Conservation (phyloP, 1,140 invertebrate genomes). For the Calliopsis andreniformis region DNA sequence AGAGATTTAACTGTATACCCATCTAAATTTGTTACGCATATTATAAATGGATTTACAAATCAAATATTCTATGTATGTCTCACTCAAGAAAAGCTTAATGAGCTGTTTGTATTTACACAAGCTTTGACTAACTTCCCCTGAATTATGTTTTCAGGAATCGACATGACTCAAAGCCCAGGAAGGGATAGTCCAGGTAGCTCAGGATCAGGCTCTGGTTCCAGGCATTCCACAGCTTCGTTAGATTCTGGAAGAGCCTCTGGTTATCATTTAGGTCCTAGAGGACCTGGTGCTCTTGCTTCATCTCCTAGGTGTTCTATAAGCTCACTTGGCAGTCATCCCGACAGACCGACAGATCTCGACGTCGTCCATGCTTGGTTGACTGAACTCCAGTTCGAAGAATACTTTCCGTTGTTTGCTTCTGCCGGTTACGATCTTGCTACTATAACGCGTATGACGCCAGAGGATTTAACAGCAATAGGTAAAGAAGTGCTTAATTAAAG, state of each 20-base stretch:
- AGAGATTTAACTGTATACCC: too few relatives aligned
- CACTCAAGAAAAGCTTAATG: too few relatives aligned
- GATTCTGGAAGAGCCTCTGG: constrained; percentile 95
- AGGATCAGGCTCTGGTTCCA: constrained; percentile 91
- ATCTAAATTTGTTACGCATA: too few relatives aligned
- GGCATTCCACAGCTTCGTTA: constrained; percentile 95
- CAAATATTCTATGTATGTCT: too few relatives aligned
- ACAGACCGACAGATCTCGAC: constrained; percentile 88
- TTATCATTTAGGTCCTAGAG: constrained; percentile 82
- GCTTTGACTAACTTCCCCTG: too few relatives aligned
- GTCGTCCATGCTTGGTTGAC: constrained; percentile 97
- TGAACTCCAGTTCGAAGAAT: constrained; percentile 97
- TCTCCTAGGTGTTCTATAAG: constrained; percentile 87
- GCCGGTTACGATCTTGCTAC: constrained; percentile 99
- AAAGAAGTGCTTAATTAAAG: neutral
- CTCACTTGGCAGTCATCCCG: constrained; percentile 85
- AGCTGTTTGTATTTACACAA: too few relatives aligned
- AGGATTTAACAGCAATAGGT: constrained; percentile 92
- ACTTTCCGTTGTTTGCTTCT: constrained; percentile 95
- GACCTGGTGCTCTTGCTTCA: constrained; percentile 79
- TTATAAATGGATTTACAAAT: too few relatives aligned
- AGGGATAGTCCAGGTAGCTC: constrained; percentile 94
- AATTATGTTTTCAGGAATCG: constrained; percentile 79
- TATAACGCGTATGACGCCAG: constrained; percentile 98
- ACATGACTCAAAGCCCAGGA: constrained; percentile 91